phyloP scores from a whole-genome alignment of 2,888 invertebrate genomes.

The Agonopterix alstromeriana region DNA sequence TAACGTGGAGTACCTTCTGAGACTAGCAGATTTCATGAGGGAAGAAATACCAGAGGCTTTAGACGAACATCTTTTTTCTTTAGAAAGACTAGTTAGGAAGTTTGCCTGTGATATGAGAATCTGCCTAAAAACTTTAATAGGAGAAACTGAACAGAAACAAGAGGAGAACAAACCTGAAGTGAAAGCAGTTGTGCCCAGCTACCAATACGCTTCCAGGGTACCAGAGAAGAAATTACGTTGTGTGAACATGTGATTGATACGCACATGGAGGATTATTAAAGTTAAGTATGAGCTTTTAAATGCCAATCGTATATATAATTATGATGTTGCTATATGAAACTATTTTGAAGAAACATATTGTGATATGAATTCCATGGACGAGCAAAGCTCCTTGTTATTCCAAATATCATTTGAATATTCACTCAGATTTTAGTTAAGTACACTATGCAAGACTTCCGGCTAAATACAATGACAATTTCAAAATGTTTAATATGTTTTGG shows the following conservation, averaged over 20 bases:
- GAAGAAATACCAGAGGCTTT: conserved; percentile 84
- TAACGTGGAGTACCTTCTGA: conserved; percentile 93
- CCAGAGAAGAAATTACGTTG: conserved; percentile 86
- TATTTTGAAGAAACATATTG: background rate
- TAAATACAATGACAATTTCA: too few species aligned
- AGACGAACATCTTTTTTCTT: conserved; percentile 86
- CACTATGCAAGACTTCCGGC: too few species aligned
- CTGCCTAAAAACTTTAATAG: conserved; percentile 75
- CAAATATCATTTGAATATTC: too few species aligned
- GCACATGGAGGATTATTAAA: background rate
- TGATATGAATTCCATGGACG: background rate
- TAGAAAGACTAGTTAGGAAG: conserved; percentile 81
- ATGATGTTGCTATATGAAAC: background rate
- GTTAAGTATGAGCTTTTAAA: too few species aligned
- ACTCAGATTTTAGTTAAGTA: too few species aligned
- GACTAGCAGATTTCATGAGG: conserved; percentile 88
- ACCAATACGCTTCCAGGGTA: conserved; percentile 83
- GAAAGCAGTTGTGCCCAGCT: conserved; percentile 66
- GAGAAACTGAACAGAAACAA: conserved; percentile 38
- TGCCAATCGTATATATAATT: background rate
- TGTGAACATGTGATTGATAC: conserved; percentile 81
- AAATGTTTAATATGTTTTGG: too few species aligned
- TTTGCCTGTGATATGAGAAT: conserved; percentile 71
- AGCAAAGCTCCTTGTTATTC: background rate
- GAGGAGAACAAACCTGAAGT: conserved; percentile 42